Conservation (phyloP, 2,888 invertebrate species). For the Morpho deidamia region DNA sequence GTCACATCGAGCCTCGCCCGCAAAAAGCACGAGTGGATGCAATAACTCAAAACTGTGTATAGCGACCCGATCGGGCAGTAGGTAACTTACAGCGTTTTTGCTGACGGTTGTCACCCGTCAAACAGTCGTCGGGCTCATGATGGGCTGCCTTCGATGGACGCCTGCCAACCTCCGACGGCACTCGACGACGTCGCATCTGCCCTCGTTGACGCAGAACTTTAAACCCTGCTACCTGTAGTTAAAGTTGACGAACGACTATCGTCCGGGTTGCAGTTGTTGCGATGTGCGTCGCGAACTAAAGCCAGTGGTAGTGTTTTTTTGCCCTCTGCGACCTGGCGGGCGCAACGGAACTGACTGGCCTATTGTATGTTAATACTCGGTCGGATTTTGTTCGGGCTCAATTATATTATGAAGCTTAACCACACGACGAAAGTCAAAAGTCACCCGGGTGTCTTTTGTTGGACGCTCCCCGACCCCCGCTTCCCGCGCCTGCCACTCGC, state of each 20-base stretch:
- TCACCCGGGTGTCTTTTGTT: slow-evolving; percentile 64
- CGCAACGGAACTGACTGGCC: slow-evolving; percentile 71
- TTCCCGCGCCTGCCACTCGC: not conserved
- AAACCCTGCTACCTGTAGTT: slow-evolving; percentile 12
- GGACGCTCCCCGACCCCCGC: slow-evolving; percentile 31
- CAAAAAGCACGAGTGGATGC: slow-evolving; percentile 33
- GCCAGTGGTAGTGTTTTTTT: slow-evolving; percentile 73
- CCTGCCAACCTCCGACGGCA: slow-evolving; percentile 57
- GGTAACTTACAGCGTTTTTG: slow-evolving; percentile 68
- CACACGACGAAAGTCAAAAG: slow-evolving; percentile 74
- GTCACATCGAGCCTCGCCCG: slow-evolving; percentile 27
- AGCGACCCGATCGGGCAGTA: slow-evolving; percentile 42
- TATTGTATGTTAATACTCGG: slow-evolving; percentile 76
- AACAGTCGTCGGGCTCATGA: slow-evolving; percentile 69
- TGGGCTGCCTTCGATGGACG: slow-evolving; percentile 72
- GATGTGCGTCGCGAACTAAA: slow-evolving; percentile 31
- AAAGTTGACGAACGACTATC: slow-evolving; percentile 30
- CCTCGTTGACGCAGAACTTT: slow-evolving; percentile 10
- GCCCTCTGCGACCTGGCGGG: slow-evolving; percentile 72
- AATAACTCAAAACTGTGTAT: slow-evolving; percentile 68
- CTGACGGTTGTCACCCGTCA: slow-evolving; percentile 72
- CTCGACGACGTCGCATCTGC: slow-evolving; percentile 29
- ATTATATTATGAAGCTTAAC: slow-evolving; percentile 77
- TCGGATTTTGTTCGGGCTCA: slow-evolving; percentile 76
- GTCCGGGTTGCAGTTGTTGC: slow-evolving; percentile 25